Evolutionary conservation across 2,888 invertebrate species (phyloP), one percentile per base, ranked within the genome.

Genomic region (Notodromas monacha): DNA sequence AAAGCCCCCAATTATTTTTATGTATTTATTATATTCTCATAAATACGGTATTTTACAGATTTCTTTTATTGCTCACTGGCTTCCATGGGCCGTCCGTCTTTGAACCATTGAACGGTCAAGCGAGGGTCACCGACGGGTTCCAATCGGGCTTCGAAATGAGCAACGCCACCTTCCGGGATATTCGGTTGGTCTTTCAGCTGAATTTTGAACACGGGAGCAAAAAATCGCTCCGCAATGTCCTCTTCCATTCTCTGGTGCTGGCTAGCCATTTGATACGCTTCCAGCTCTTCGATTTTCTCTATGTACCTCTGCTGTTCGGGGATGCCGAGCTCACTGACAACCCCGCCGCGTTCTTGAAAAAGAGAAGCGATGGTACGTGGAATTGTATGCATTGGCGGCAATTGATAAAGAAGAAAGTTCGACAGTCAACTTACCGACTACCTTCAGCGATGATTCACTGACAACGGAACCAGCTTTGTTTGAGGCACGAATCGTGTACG

Each of bases 81-180:
- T 58, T 79, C 77, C 37, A 79, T 66, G 26, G 73, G 67, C 38
- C 65, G 65, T 34, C 77, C 79, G 49, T 84, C 77, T 47, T 79
- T 76, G 34, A 72, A 60, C 81, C 84, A 86, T 52, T 79, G 77
- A 26, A 84, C 77, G 47, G 60, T 65, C 43, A 86, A 58, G 30
- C 70, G 69, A 3, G 79, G 63, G 50, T 86, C 86, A 30, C 77
- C 79, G 36, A 79, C 60, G 33, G 86, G 86, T 50, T 84, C 81
- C 30, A 86, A 61, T 38, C 81, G 67, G 39, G 81, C 79, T 57
- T 86, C 86, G 44, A 86, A 81, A 47, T 86, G 84, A 39, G 81
- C 79, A 44, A 76, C 79, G 38, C 77, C 79, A 39, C 79, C 76
- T 56, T 86, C 84, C 43, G 69, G 66, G 43, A 30, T 12, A 27